Evolutionary conservation across 2,113 vertebrate genomes (phyloP).

Genomic region (Xiphophorus couchianus): DNA sequence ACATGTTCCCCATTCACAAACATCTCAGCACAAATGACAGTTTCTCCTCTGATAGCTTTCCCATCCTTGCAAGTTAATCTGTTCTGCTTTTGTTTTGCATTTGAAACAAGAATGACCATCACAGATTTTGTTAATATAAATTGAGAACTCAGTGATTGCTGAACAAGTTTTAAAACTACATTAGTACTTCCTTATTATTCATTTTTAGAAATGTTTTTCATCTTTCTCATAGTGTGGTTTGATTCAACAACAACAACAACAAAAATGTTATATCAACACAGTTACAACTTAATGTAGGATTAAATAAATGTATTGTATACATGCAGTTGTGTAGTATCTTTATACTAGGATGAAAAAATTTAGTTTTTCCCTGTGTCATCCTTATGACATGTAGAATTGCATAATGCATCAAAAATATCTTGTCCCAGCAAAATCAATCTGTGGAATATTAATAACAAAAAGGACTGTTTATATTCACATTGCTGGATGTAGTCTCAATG

Average conservation of each 20-base stretch:
- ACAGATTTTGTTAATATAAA: conserved; percentile 21
- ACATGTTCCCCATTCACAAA: background rate
- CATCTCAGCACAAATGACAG: conserved; percentile 12
- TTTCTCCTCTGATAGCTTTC: conserved; percentile 14
- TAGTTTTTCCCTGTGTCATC: background rate
- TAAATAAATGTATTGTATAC: background rate
- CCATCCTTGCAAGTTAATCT: conserved; percentile 7
- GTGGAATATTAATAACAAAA: background rate
- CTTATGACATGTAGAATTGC: background rate
- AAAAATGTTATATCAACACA: background rate
- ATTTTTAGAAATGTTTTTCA: conserved; percentile 17
- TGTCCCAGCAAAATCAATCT: background rate
- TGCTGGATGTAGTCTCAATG: background rate
- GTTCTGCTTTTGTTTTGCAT: conserved; percentile 41
- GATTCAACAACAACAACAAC: too few species aligned
- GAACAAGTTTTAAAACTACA: conserved; percentile 20
- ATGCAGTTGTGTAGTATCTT: background rate
- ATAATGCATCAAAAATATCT: background rate
- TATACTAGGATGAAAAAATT: background rate
- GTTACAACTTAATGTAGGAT: background rate
- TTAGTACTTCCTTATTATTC: conserved; percentile 15
- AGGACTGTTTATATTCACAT: background rate
- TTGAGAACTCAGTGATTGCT: background rate
- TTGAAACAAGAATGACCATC: conserved; percentile 23
- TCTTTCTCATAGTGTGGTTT: conserved; percentile 5